A percentile compares a stretch with the other conserved stretches of the same genome.
Evolutionary conservation across 2,888 invertebrate species (phyloP).

Genomic region (Pristionchus arcanus): DNA sequence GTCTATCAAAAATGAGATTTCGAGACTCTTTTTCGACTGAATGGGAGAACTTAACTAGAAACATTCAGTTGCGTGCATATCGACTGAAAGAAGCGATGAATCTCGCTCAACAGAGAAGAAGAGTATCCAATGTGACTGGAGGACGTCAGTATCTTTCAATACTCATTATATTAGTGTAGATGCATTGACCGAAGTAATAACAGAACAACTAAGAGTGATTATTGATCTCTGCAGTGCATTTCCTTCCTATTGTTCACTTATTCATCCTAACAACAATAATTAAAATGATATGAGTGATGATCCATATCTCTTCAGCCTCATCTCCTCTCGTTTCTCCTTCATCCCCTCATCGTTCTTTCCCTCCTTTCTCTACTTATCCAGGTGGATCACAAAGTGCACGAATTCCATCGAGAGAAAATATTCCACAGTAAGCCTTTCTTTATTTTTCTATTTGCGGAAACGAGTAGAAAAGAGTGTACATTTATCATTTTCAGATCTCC

Average conservation of each 20-base stretch:
- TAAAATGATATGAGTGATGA: background rate
- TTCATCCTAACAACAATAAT: background rate
- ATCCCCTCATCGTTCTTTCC: conserved; percentile 54
- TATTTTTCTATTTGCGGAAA: background rate
- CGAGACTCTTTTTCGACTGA: no score
- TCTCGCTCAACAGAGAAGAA: conserved; percentile 48
- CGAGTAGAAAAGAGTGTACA: background rate
- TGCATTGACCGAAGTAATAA: no score
- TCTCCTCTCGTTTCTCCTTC: conserved; percentile 51
- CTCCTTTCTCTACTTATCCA: conserved; percentile 53
- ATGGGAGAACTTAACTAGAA: no score
- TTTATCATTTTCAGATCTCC: conserved; percentile 7
- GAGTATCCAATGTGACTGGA: conserved; percentile 44
- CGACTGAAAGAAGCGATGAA: conserved; percentile 55
- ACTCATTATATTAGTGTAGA: background rate
- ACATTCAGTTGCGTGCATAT: conserved; percentile 50
- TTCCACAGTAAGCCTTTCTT: background rate
- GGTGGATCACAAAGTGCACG: conserved; percentile 38
- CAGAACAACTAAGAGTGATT: no score
- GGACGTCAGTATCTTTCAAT: background rate
- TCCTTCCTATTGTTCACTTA: background rate
- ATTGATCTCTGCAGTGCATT: no score
- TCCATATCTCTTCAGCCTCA: conserved; percentile 1
- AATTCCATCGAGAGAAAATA: background rate
- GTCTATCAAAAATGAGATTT: no score